A percentile compares a stretch with the other conserved stretches of the same genome.
Evolutionary conservation across 2,113 vertebrate species (phyloP).

Genomic region (Stomatorhinus ivindoensis): DNA sequence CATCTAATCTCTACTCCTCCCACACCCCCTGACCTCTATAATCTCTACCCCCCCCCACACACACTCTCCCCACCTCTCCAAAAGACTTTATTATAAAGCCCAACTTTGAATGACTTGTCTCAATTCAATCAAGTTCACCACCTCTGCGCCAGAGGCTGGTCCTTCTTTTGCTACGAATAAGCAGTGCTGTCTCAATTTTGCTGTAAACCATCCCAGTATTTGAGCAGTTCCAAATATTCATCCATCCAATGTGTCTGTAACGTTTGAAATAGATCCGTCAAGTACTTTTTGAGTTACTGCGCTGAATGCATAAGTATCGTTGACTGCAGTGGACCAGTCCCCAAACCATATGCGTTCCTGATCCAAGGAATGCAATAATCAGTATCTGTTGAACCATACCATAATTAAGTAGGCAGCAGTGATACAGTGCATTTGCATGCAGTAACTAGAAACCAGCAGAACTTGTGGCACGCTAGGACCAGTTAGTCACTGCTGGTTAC

Average conservation of each 20-base stretch:
- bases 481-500: background rate
- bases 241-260: background rate
- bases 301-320: background rate
- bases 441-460: background rate
- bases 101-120: background rate
- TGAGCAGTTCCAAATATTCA: background rate
- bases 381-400: background rate
- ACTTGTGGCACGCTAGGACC: background rate
- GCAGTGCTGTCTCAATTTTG: background rate
- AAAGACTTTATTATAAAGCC: background rate
- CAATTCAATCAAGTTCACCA: background rate
- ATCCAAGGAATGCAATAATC: background rate
- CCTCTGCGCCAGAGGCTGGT: background rate
- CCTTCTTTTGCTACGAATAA: background rate
- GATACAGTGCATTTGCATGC: background rate
- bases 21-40: too few relatives aligned
- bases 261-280: background rate
- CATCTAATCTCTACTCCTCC: too few relatives aligned
- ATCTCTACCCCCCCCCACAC: too few relatives aligned
- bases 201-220: background rate
- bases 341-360: background rate
- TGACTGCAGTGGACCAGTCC: background rate
- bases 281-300: background rate
- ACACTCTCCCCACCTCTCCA: background rate
- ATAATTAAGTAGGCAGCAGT: background rate